These are phyloP conservation scores for Crossaster papposus DNA, from an alignment of 53 echinoderm and acorn worm species.

Conservation along the genomic window DNA sequence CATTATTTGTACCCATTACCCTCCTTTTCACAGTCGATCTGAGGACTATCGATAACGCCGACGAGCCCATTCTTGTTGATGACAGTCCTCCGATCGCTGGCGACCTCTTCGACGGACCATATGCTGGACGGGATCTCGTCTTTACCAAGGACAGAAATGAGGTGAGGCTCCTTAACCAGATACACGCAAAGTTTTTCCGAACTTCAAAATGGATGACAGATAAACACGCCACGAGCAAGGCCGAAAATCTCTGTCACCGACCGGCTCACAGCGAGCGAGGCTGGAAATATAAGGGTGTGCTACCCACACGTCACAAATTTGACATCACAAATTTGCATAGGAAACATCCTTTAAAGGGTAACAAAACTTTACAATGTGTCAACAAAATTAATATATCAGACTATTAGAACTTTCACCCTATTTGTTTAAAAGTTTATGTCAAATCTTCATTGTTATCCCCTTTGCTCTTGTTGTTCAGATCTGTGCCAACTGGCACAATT, in stretches of 20 bases:
- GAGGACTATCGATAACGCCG: slow-evolving; percentile 50
- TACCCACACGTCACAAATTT: too few species aligned
- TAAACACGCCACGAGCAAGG: too few species aligned
- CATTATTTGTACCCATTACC: not conserved
- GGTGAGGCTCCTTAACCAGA: not conserved
- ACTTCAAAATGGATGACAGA: too few species aligned
- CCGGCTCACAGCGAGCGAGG: too few species aligned
- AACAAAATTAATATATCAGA: not conserved
- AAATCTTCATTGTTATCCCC: not conserved
- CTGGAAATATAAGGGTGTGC: too few species aligned
- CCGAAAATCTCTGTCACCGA: too few species aligned
- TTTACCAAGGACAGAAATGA: slow-evolving; percentile 51
- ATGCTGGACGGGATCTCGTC: slow-evolving; percentile 46
- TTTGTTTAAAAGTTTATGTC: not conserved
- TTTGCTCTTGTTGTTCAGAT: slow-evolving; percentile 24
- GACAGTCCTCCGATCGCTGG: slow-evolving; percentile 60
- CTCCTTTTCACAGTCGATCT: slow-evolving; percentile 50
- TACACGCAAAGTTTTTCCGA: too few species aligned
- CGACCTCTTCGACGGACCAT: slow-evolving; percentile 56
- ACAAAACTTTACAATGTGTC: too few species aligned
- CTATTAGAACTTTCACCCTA: not conserved
- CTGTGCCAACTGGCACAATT: slow-evolving; percentile 70
- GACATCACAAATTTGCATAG: too few species aligned
- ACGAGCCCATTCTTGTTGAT: slow-evolving; percentile 62
- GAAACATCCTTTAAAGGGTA: not conserved